Conservation (phyloP, 2,888 invertebrate species). For the Sarcophaga rosellei region DNA sequence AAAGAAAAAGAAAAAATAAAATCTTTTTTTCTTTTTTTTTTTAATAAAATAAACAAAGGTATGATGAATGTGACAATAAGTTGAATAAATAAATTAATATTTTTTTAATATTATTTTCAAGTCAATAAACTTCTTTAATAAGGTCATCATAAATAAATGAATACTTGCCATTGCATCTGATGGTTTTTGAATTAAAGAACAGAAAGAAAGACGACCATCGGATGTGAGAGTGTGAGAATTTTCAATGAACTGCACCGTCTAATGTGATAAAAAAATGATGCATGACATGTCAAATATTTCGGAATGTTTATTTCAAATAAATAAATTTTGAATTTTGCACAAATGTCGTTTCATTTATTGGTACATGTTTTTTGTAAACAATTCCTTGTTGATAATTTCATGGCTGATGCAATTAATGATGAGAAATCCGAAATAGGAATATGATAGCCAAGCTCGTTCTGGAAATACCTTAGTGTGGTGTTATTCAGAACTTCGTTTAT, state of each 20-base stretch:
- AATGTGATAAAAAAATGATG: no score
- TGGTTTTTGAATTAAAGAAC: neutral
- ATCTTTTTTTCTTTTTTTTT: no score
- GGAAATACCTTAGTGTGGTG: neutral
- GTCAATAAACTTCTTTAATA: slow-evolving; percentile 36
- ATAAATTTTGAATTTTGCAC: slow-evolving; percentile 6
- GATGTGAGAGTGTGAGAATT: neutral
- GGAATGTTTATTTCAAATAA: neutral
- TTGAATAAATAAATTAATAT: neutral
- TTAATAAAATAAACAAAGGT: no score
- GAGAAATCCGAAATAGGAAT: neutral
- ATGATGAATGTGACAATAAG: neutral
- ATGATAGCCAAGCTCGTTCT: neutral
- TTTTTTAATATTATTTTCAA: neutral
- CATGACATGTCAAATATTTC: neutral
- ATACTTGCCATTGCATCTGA: neutral
- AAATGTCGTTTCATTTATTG: slow-evolving; percentile 2
- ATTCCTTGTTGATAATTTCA: slow-evolving; percentile 21
- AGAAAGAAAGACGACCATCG: neutral
- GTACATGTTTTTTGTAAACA: neutral
- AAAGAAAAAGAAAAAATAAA: no score
- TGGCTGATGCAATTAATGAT: slow-evolving; percentile 36
- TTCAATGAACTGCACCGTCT: no score
- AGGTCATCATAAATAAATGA: neutral
- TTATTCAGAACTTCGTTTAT: neutral